Evolutionary conservation across 1,140 invertebrate genomes (phyloP).

Genomic region (Hypsibius dujardini): DNA sequence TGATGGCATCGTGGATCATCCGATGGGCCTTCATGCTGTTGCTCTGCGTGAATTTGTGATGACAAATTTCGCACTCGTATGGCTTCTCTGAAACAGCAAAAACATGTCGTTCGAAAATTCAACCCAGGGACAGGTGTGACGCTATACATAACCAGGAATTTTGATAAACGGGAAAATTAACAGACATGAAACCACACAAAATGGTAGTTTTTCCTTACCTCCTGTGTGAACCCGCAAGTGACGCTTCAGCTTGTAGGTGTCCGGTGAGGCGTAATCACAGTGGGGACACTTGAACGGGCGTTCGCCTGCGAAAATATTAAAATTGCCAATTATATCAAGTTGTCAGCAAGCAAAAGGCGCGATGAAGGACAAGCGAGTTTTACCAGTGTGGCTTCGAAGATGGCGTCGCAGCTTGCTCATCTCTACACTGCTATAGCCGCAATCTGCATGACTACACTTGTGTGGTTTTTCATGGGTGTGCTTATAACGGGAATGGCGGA

Average conservation of each 20-base stretch:
- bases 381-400: background rate
- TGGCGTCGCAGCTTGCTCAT: constrained; percentile 5
- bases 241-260: constrained; percentile 76
- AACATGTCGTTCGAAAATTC: no score
- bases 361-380: background rate
- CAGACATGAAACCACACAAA: no score
- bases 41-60: constrained; percentile 74
- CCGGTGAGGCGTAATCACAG: constrained; percentile 90
- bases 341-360: no score
- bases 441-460: background rate
- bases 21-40: constrained; percentile 86
- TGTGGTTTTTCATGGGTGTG: constrained; percentile 5
- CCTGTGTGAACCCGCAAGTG: constrained; percentile 44
- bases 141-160: no score
- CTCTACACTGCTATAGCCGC: background rate
- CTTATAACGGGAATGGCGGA: constrained; percentile 4
- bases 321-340: background rate
- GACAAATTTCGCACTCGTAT: constrained; percentile 45
- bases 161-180: no score
- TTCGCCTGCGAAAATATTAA: background rate
- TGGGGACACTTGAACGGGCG: constrained; percentile 50
- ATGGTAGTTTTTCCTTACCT: constrained; percentile 11
- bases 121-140: background rate
- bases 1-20: constrained; percentile 78
- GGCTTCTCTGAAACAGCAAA: constrained; percentile 39